Base-by-base conservation (phyloP, 2,113 vertebrate genomes). In the Perccottus glenii region DNA sequence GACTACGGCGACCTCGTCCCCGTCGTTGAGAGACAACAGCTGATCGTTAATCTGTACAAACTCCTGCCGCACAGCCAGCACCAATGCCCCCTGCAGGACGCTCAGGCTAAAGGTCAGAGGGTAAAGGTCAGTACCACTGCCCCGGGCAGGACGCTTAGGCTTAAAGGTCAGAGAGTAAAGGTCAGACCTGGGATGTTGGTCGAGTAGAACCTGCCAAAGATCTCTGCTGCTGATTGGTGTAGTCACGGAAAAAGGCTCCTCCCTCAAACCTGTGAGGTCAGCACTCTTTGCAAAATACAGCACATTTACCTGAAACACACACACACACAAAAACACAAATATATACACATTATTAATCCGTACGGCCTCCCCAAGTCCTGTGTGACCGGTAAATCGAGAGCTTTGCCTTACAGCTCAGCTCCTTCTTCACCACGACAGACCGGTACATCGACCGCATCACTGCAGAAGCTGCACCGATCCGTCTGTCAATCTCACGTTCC, bases 1-100 rank as follows among this genome's bases (percentile, higher is more conserved):
- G 64, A 99, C 96, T 67, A 99, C 77, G 0, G 96, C 98, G n/a
- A 99, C 87, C 87, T 99, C 96, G 59, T 99, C 96, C 27, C 96
- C 94, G 2, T 95, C 82, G 2, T 82, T 86, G 45, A 99, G 87
- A 7, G 74, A 84, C 68, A 98, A 70, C 4, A 87, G 64, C 62
- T 97, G 93, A 67, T 96, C 91, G 43, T 94, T 93, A 27, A 98
- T 85, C 60, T 90, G 72, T 68, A 99, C 94, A 92, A 98, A 99
- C 66, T 97, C 93, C 62, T 96, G 95, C 49, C 90, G 86, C 62
- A 99, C 94, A 5, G 98, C 96, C 81, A 99, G 84, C 43, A 99
- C 85, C 61, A 98, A 92, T 49, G 95, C 94, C 81, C 91, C 91
- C 69, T 72, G 91, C 32, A 99, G 85, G 4, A 44, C 33, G 0